Base-by-base conservation (phyloP, 2,888 invertebrate genomes). In the Hyles lineata region DNA sequence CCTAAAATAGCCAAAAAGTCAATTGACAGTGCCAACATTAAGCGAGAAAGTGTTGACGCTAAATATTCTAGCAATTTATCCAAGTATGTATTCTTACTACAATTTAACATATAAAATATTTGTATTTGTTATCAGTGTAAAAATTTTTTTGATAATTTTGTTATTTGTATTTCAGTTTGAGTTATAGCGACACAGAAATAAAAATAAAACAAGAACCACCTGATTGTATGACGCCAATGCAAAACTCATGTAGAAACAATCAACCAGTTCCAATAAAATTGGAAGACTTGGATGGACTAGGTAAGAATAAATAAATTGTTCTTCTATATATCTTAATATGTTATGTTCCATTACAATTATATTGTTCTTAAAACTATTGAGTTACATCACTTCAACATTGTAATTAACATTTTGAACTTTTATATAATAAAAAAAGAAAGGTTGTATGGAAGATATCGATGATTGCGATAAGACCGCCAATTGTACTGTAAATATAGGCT, bases 231-330 rank as follows among this genome's bases (percentile, higher is more conserved):
- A 78, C 81, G 71, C 77, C 86, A 55, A 77, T 84, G 69, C 86
- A 85, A 74, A 89, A 86, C 74, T 78, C 85, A 70, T 83, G 87
- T 55, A 87, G 86, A 76, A 78, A 87, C 50, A 80, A 84, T 72
- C 91, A 92, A 78, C 91, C 92, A 17, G 90, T 93, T 72, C 94
- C 94, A 61, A 93, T 94, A 73, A 94, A 94, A 79, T 81, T 94
- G 72, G 94, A 94, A 83, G 94, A 94, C 83, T 86, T 94, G 70
- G 94, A 94, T 89, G 94, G 94, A 77, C 93, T 94, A 83, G 94
- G 94, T 94, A 84, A 87, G 86, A 77, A 71, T 69, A 70, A 35
- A 60, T n/a, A 32, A 19, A 6, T 25, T 35, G 15, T 43, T 21
- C 19, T 70, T 11, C 32, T 32, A 9, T 23, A 3, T 25, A 35